Evolutionary conservation across 1,140 invertebrate species (phyloP), one percentile per base, ranked within the genome.

Genomic region (Leptoteleia sp.): DNA sequence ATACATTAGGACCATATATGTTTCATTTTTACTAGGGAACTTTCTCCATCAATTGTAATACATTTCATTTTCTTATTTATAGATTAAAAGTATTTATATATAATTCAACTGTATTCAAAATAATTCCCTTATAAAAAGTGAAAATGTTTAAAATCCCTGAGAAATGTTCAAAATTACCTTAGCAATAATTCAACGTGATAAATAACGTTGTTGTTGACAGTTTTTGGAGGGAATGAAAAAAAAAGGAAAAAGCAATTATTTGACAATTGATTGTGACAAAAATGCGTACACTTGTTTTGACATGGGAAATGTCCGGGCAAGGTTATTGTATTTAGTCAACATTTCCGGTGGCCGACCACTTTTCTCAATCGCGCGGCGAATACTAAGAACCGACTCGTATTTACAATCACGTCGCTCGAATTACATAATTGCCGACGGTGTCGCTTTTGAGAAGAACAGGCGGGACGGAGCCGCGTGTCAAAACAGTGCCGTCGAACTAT

Each of bases 341-440:
- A 64, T 64, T 70, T 76, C 73, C 73, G 73, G 55, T 70, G n/a
- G 6, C 42, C 62, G 72, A 27, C 2, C 7, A 22, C 43, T 54
- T 45, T 76, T 45, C 50, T 76, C 22, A 6, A 11, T 59, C 37
- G 12, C 61, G 13, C 52, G 42, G 15, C 40, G 57, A 50, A 50
- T 57, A 57, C 59, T 42, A 17, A 47, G 57, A 45, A 35, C 27
- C 52, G 27, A 11, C n/a, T 16, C 7, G 31, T 67, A 59, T 76
- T 76, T 76, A 61, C 62, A 61, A 67, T 59, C 45, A 52, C 27
- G 29, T 35, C 27, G 50, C 40, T 57, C 50, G 37, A 43, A 38
- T 76, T 59, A 61, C 54, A 61, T 54, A 67, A 67, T 67, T 67
- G 35, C 35, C 33, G 42, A 43, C 25, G 13, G 67, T 27, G 19